Base-by-base conservation (phyloP, 2,888 invertebrate species). In the Hermaeophaga mercurialis region DNA sequence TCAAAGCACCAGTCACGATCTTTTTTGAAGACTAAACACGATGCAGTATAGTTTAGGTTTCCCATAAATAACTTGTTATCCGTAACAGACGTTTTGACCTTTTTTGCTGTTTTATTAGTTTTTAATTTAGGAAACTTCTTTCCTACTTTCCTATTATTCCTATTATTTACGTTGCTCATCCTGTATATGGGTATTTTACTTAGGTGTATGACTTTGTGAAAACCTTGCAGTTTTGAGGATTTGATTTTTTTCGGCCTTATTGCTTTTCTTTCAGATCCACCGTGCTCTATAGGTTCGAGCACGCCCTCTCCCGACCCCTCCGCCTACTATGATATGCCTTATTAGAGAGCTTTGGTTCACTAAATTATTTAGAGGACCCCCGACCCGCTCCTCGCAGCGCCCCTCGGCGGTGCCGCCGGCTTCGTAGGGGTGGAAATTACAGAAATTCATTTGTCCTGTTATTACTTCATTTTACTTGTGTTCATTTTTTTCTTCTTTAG, bases 251-350 rank as follows among this genome's bases (percentile, higher is more conserved):
- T 39, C 46, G 54, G 45, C 28, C 24, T 11, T 12, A 8, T n/a
- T 11, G 12, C 3, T 19, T 3, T 6, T 6, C 39, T 11, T 9
- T 3, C 18, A n/a, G 18, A 5, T n/a, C 6, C 39, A 39, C 39
- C 8, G 39, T 19, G 39, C 18, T n/a, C 8, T 39, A n/a, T 49
- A 49, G 56, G 57, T 52, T 54, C 31, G 43, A 36, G 31, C 36
- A 53, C 50, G 41, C 58, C 54, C 55, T 54, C 54, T 38, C 44
- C 43, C 47, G 33, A 38, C 59, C 58, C 58, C 65, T 61, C 65
- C 54, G 38, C 57, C 49, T 45, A 56, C 70, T 69, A 69, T 68
- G 69, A 71, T 70, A 70, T 70, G 70, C 68, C 70, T 70, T 70
- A 70, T 71, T 71, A 70, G 70, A 68, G 63, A 64, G 63, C 66